These are phyloP conservation scores for Eulemur mongoz DNA, from an alignment of 2,797 vertebrate genomes.

Conservation along the genomic window DNA sequence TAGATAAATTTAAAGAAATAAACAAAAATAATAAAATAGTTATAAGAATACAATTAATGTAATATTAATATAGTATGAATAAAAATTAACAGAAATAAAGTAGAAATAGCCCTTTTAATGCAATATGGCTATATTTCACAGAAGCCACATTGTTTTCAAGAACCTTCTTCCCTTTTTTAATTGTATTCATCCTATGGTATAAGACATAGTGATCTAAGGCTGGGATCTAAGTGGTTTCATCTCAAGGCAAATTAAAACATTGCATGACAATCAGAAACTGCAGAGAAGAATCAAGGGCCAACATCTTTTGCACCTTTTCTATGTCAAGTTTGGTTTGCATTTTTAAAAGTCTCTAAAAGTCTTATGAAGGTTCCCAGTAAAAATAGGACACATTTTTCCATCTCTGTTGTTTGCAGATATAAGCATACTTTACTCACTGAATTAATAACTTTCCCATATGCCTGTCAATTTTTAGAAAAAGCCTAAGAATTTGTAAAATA, in stretches of 20 bases:
- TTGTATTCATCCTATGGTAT: background rate
- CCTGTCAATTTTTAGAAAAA: slow-evolving; percentile 54
- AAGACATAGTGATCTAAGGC: background rate
- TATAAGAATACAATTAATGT: background rate
- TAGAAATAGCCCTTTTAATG: background rate
- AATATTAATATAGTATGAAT: background rate
- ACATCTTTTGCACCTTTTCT: background rate
- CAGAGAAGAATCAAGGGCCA: background rate
- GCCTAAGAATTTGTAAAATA: slow-evolving; percentile 63
- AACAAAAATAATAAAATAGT: background rate
- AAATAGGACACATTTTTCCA: slow-evolving; percentile 24
- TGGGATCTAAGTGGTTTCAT: background rate
- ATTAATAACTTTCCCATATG: slow-evolving; percentile 43
- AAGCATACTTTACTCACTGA: slow-evolving; percentile 46
- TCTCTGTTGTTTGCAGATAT: slow-evolving; percentile 52
- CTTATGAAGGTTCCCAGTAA: slow-evolving; percentile 3
- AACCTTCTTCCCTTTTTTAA: background rate
- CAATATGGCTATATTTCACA: background rate
- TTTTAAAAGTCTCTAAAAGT: background rate
- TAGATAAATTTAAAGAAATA: background rate
- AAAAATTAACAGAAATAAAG: background rate
- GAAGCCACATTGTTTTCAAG: background rate
- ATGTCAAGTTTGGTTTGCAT: background rate
- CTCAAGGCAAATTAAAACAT: slow-evolving; percentile 11
- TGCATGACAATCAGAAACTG: background rate